Conservation (phyloP, 2,888 invertebrate species). For the Tenthredo livida region DNA sequence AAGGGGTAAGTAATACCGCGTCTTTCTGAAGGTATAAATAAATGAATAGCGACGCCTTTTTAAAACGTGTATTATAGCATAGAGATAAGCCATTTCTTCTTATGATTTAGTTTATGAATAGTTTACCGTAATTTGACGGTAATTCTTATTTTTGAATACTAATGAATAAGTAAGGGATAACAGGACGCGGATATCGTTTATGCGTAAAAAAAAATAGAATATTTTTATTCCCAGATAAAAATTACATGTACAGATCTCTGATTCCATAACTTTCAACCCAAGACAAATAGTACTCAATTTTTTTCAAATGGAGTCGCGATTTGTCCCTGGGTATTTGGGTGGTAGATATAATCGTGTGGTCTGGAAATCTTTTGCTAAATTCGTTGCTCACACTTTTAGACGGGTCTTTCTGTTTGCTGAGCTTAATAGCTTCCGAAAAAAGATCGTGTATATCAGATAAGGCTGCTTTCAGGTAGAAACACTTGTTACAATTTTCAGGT, state of each 20-base stretch:
- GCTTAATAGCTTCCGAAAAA: conserved; percentile 78
- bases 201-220: neutral
- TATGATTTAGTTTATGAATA: neutral
- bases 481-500: conserved; percentile 80
- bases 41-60: neutral
- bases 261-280: conserved; percentile 79
- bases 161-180: neutral
- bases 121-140: neutral
- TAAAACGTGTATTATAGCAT: neutral
- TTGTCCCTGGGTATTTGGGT: conserved; percentile 80
- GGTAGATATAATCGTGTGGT: conserved; percentile 79
- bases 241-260: conserved; percentile 9
- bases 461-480: conserved; percentile 83
- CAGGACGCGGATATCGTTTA: neutral
- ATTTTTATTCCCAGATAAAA: conserved; percentile 8
- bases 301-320: conserved; percentile 82
- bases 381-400: conserved; percentile 64
- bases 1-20: neutral
- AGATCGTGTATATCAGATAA: conserved; percentile 84
- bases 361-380: conserved; percentile 82
- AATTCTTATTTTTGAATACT: neutral
- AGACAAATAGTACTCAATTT: conserved; percentile 87
- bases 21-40: neutral
- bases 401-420: conserved; percentile 27
- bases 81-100: neutral